Percentiles rank a stretch among this genome's conserved stretches.
Conservation (phyloP, 2,888 invertebrate species). For the Parelbella ahira region DNA sequence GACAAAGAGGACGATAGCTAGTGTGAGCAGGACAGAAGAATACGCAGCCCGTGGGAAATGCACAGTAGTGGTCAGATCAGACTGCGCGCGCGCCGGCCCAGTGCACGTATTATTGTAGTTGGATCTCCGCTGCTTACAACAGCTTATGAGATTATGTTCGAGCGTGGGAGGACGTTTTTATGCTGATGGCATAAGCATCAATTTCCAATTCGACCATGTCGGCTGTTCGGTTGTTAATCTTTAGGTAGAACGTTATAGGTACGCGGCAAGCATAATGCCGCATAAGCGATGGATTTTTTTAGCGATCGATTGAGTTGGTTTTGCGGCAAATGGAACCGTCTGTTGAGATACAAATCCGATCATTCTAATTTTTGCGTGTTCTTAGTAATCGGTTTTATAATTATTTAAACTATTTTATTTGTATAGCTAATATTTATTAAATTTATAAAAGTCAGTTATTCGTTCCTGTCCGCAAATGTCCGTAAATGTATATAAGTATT, state of each 20-base stretch:
- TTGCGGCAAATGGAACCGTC: constrained; percentile 57
- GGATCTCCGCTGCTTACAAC: constrained; percentile 56
- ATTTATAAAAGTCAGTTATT: too few relatives aligned
- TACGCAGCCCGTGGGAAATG: constrained; percentile 79
- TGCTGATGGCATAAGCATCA: constrained; percentile 27
- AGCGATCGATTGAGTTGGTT: constrained; percentile 74
- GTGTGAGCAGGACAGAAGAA: constrained; percentile 48
- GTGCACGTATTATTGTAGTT: constrained; percentile 79
- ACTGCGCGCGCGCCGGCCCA: constrained; percentile 79
- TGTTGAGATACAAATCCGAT: constrained; percentile 71
- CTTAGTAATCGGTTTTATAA: constrained; percentile 30
- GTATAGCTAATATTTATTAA: too few relatives aligned
- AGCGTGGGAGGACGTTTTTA: constrained; percentile 27
- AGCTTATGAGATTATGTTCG: constrained; percentile 50
- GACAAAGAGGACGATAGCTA: constrained; percentile 56
- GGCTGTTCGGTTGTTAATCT: constrained; percentile 33
- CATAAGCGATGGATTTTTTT: constrained; percentile 62
- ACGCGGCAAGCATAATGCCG: constrained; percentile 64
- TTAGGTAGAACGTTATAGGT: constrained; percentile 27
- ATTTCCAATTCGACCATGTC: constrained; percentile 27
- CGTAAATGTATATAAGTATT: too few relatives aligned
- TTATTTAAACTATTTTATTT: background rate
- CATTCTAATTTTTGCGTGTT: constrained; percentile 69
- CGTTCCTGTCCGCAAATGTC: too few relatives aligned
- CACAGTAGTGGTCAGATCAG: constrained; percentile 81